Evolutionary conservation across 2,113 vertebrate genomes (phyloP), one percentile per base, ranked within the genome.

Genomic region (Bostrychus sinensis): DNA sequence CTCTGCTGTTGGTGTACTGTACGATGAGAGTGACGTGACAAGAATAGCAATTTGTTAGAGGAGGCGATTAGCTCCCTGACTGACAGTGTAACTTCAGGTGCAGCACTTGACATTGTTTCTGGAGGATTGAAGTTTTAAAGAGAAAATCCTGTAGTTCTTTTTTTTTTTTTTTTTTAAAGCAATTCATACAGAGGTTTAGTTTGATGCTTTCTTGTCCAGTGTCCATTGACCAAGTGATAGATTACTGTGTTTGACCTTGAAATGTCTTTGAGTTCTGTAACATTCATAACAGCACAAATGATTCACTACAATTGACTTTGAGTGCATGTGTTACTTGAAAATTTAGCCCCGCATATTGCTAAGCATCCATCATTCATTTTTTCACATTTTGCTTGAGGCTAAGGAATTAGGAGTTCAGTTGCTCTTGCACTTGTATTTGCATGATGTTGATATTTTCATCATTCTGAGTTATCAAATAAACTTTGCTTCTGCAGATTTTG

Each of bases 41-140:
- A 70, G 66, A 91, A 91, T 80, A 77, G 54, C 86, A 89, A 83
- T 56, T 48, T 81, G 43, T 76, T 60, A 64, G 81, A 90, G 84
- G 39, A 59, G 56, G 64, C 38, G 34, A 80, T 72, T 64, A 63
- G 41, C 59, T 30, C 30, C 62, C 66, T 83, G 85, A 89, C 80
- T 88, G 88, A 87, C 85, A 85, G 36, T 19, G 37, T 22, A 25
- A 66, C 48, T 32, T 68, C 74, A 84, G 69, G 72, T 59, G 36
- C 77, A 75, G 70, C 70, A 30, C 53, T 37, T 59, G 56, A 69
- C 71, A 66, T 65, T 1, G 50, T 84, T 84, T 89, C 22, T 50
- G 70, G 39, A 56, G 64, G 54, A 84, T 78, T 17, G 25, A 16
- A 51, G 48, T 26, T 20, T 25, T 48, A 25, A 28, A 51, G 26